phyloP scores from a whole-genome alignment of 2,113 vertebrate species.

The Notothenia rossii region DNA sequence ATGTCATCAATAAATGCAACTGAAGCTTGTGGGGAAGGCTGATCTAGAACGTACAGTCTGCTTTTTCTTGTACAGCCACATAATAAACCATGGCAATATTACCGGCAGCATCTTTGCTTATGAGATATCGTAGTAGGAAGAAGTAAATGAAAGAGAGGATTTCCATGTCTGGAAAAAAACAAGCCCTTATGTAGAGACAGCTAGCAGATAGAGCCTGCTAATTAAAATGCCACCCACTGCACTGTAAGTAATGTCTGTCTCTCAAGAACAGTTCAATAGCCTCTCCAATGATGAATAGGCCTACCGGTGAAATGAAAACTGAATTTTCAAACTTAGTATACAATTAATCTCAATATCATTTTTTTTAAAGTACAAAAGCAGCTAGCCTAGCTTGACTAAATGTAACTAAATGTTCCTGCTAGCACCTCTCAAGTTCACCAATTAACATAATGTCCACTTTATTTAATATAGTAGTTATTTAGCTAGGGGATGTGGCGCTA shows the following conservation, averaged over 20 bases:
- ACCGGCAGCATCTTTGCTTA: slow-evolving; percentile 28
- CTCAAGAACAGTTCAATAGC: slow-evolving; percentile 14
- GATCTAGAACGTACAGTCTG: slow-evolving; percentile 31
- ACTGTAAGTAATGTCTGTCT: slow-evolving; percentile 42
- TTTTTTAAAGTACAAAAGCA: too few relatives aligned
- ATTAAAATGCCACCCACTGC: slow-evolving; percentile 32
- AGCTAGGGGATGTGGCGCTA: too few relatives aligned
- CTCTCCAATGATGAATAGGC: slow-evolving; percentile 25
- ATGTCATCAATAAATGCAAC: slow-evolving; percentile 71
- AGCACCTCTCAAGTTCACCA: not conserved
- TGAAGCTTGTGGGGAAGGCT: slow-evolving; percentile 39
- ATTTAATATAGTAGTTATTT: too few relatives aligned
- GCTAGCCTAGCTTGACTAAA: too few relatives aligned
- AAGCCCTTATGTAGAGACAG: slow-evolving; percentile 14
- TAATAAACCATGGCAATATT: slow-evolving; percentile 38
- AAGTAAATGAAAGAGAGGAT: slow-evolving; percentile 29
- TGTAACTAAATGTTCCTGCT: not conserved
- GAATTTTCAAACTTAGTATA: not conserved
- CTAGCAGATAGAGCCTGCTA: not conserved
- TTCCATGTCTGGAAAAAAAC: slow-evolving; percentile 22
- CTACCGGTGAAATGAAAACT: slow-evolving; percentile 25
- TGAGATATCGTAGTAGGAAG: slow-evolving; percentile 27
- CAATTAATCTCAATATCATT: not conserved
- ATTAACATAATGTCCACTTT: not conserved
- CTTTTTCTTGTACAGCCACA: slow-evolving; percentile 33